phyloP scores from a whole-genome alignment of 2,113 vertebrate genomes.

The Callospermophilus lateralis region DNA sequence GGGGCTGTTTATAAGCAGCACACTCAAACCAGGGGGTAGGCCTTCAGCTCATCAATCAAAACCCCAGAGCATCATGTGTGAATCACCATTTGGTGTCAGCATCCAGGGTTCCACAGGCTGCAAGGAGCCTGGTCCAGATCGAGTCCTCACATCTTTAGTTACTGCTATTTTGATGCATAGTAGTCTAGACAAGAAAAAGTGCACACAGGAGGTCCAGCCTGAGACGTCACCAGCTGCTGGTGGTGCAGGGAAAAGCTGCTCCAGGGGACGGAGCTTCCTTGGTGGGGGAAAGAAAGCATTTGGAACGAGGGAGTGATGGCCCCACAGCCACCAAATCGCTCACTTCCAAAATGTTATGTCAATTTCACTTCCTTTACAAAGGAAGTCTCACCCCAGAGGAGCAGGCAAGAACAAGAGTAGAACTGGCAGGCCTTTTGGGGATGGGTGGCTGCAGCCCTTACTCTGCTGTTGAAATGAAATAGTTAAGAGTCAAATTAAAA shows the following conservation, averaged over 20 bases:
- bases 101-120: accelerated
- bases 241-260: background rate
- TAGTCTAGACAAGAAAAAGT: background rate
- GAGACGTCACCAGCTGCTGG: background rate
- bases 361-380: background rate
- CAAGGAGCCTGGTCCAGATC: background rate
- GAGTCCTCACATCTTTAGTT: accelerated
- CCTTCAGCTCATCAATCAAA: slow-evolving; percentile 60
- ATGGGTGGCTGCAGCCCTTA: accelerated
- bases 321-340: accelerated
- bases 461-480: slow-evolving; percentile 22
- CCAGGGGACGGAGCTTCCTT: background rate
- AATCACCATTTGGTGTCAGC: background rate
- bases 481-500: slow-evolving; percentile 86
- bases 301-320: background rate
- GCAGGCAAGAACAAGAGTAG: background rate
- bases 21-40: slow-evolving; percentile 53
- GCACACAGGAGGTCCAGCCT: background rate
- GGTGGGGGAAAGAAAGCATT: too few relatives aligned
- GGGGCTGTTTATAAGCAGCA: slow-evolving; percentile 78
- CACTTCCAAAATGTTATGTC: background rate
- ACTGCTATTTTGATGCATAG: background rate
- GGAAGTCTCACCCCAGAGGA: accelerated
- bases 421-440: accelerated
- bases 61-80: slow-evolving; percentile 61